Percentiles rank a stretch among this genome's conserved stretches.
Conservation (phyloP, 2,113 vertebrate species). For the Varanus salvator region DNA sequence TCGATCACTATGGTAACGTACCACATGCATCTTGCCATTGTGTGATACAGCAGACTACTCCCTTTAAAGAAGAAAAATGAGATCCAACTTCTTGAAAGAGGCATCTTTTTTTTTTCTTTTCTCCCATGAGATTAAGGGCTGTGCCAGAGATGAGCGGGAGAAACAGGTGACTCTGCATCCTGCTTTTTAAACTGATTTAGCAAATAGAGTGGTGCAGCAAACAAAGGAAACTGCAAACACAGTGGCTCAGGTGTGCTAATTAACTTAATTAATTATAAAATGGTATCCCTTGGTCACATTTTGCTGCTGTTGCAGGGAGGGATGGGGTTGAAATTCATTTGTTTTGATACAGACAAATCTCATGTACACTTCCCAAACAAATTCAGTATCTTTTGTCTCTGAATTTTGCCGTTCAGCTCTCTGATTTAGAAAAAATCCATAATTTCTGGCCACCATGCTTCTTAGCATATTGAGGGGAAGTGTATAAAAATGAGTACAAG, state of each 20-base stretch:
- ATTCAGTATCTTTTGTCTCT: no score
- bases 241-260: conserved; percentile 38
- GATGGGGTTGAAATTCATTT: no score
- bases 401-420: no score
- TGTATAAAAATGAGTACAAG: no score
- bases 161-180: background rate
- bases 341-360: no score
- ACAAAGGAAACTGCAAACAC: conserved; percentile 21
- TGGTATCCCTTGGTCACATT: conserved; percentile 33
- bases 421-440: no score
- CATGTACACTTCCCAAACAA: no score
- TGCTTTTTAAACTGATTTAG: background rate
- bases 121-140: background rate
- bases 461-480: no score
- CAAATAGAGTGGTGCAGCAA: conserved; percentile 22
- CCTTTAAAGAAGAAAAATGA: conserved; percentile 11
- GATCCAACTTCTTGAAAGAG: background rate
- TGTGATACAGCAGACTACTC: background rate
- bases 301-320: no score
- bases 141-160: background rate
- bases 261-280: conserved; percentile 51
- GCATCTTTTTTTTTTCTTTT: background rate
- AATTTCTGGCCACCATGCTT: no score
- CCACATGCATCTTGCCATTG: background rate
- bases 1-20: conserved; percentile 8